Evolutionary conservation across 2,888 invertebrate species (phyloP).

Genomic region (Harmothoe impar): DNA sequence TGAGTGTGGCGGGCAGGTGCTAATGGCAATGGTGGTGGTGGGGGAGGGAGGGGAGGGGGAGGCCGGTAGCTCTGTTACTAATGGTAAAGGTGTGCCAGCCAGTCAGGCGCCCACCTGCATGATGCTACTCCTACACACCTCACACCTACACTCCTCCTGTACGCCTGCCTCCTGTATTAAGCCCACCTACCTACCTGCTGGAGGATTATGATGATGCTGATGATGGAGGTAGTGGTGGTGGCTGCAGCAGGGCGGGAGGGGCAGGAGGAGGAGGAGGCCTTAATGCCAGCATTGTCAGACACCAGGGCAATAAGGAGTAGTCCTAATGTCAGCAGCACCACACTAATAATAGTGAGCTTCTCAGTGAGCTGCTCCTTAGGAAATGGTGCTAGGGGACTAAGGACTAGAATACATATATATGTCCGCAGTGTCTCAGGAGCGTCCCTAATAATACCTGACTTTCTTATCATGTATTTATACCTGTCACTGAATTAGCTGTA

Average conservation of each 20-base stretch:
- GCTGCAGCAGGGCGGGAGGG: no score
- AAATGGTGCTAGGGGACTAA: no score
- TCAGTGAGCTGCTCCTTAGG: not conserved
- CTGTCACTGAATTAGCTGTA: not conserved
- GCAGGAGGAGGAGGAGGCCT: not conserved
- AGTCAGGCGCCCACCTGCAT: not conserved
- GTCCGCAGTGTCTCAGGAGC: not conserved
- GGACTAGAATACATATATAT: not conserved
- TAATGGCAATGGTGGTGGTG: constrained; percentile 15
- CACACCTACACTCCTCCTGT: not conserved
- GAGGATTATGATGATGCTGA: not conserved
- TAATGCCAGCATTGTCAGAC: constrained; percentile 17
- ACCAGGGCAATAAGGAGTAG: not conserved
- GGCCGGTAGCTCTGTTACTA: not conserved
- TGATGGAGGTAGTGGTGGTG: not conserved
- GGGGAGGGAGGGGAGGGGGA: not conserved
- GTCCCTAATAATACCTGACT: not conserved
- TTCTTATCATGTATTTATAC: no score
- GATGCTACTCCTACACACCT: not conserved
- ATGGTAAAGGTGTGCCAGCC: not conserved
- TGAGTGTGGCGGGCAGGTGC: not conserved
- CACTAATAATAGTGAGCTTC: not conserved
- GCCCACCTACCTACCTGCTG: not conserved
- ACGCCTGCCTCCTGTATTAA: not conserved
- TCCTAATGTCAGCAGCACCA: not conserved